Evolutionary conservation across 2,113 vertebrate genomes (phyloP), one percentile per base, ranked within the genome.

Genomic region (Nymphicus hollandicus): DNA sequence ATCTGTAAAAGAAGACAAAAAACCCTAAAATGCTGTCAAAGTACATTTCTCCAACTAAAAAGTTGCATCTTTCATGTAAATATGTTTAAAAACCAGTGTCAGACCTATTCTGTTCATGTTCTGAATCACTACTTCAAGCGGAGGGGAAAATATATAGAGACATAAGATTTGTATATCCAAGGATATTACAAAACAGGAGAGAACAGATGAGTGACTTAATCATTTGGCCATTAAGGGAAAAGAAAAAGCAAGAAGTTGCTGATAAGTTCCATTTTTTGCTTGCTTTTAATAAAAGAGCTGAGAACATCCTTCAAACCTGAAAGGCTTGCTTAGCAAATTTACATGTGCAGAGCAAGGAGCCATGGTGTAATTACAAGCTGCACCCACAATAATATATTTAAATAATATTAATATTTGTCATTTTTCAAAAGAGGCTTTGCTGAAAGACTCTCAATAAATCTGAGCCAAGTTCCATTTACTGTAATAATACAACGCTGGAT

Each of bases 1-100:
- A 99, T 99, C 99, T 99, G 81, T 68, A 91, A 92, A 56, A 84
- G 17, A 23, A 15, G 12, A 14, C 27, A 81, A 89, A 66, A 66
- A 27, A 10, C 1, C 5, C 17, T 7, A 58, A 74, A 65, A 28
- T 3, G 10, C 11, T 61, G 43, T 18, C 31, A 43, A 88, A 93
- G 23, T 25, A 52, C 20, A 53, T 46, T 82, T 72, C 7, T 82
- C 15, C 50, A 84, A 74, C 31, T 71, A 53, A 56, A 82, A 53
- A 41, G 41, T 3, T 11, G 13, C 4, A 53, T n/a, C 9, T 92
- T 71, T 74, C 25, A 73, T 33, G 29, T 53, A 86, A 86, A 86
- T 14, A 64, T 46, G 20, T 68, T 92, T 78, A 91, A 86, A 87
- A 93, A 61, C 1, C 37, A 82, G 20, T 27, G 29, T 63, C 37